phyloP scores from a whole-genome alignment of 30 jellyfish, hydroid and myxozoan genomes.

The Rhopilema esculentum region DNA sequence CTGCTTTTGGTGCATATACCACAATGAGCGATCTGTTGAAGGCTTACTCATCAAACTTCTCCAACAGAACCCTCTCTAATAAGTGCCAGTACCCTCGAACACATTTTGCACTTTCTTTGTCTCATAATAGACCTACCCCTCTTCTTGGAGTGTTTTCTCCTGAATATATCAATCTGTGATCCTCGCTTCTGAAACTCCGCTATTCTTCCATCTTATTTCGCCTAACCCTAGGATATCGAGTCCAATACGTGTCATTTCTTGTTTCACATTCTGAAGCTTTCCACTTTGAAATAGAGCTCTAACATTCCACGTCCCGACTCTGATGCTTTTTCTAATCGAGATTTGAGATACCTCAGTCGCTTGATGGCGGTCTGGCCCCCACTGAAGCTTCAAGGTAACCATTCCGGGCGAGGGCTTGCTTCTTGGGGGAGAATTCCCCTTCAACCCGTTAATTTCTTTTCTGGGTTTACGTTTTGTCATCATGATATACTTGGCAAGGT shows the following conservation, averaged over 20 bases:
- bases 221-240: conserved; percentile 47
- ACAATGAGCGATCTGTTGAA: conserved; percentile 23
- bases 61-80: conserved; percentile 18
- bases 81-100: conserved; percentile 17
- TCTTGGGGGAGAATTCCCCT: not conserved
- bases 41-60: not conserved
- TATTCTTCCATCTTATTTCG: conserved; percentile 41
- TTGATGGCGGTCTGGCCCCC: conserved; percentile 59
- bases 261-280: conserved; percentile 31
- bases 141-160: conserved; percentile 26
- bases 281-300: conserved; percentile 42
- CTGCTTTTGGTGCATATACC: conserved; percentile 59
- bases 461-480: too few relatives aligned
- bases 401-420: conserved; percentile 49
- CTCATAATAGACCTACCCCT: conserved; percentile 18
- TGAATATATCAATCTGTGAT: conserved; percentile 21
- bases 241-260: conserved; percentile 7
- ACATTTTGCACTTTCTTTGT: not conserved
- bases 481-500: too few relatives aligned
- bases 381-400: conserved; percentile 31
- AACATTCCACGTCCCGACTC: conserved; percentile 59
- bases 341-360: conserved; percentile 35
- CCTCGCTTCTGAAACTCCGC: conserved; percentile 9
- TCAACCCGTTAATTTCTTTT: conserved; percentile 58
- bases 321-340: not conserved